Conservation (phyloP, 1,140 invertebrate genomes). For the Aradophagus sp. region DNA sequence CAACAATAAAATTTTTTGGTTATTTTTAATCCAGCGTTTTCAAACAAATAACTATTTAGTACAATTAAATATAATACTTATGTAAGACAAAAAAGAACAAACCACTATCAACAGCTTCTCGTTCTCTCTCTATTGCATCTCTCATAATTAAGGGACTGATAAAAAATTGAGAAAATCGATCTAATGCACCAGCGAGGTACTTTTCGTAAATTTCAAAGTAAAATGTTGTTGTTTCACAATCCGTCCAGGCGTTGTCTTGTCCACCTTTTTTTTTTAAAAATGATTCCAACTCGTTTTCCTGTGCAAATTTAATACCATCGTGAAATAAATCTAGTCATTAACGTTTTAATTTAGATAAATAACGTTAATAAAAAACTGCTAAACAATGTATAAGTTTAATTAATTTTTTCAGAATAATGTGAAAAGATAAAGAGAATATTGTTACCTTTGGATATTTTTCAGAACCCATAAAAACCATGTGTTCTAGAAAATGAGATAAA, state of each 20-base stretch:
- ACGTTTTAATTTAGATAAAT: no score
- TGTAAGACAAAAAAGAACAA: no score
- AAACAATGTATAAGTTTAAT: neutral
- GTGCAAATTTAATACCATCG: neutral
- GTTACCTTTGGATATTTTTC: slow-evolving; percentile 83
- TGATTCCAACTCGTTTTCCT: slow-evolving; percentile 89
- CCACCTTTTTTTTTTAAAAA: slow-evolving; percentile 88
- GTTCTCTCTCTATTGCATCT: slow-evolving; percentile 90
- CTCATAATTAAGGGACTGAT: slow-evolving; percentile 89
- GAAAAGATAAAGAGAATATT: neutral
- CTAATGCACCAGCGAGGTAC: slow-evolving; percentile 82
- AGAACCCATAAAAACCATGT: slow-evolving; percentile 97
- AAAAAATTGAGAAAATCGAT: slow-evolving; percentile 94
- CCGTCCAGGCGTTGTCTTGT: slow-evolving; percentile 87
- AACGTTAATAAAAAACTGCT: neutral
- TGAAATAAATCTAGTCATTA: no score
- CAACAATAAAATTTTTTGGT: no score
- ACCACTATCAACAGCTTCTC: slow-evolving; percentile 95
- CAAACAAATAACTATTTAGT: no score
- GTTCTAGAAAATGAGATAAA: slow-evolving; percentile 95
- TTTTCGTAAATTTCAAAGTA: slow-evolving; percentile 91
- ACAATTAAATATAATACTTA: no score
- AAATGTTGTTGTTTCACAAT: slow-evolving; percentile 89
- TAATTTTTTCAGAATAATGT: neutral
- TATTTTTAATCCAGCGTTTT: no score